Percentiles rank a stretch among this genome's conserved stretches.
Evolutionary conservation across 2,888 invertebrate species (phyloP).

Genomic region (Trissolcus japonicus): DNA sequence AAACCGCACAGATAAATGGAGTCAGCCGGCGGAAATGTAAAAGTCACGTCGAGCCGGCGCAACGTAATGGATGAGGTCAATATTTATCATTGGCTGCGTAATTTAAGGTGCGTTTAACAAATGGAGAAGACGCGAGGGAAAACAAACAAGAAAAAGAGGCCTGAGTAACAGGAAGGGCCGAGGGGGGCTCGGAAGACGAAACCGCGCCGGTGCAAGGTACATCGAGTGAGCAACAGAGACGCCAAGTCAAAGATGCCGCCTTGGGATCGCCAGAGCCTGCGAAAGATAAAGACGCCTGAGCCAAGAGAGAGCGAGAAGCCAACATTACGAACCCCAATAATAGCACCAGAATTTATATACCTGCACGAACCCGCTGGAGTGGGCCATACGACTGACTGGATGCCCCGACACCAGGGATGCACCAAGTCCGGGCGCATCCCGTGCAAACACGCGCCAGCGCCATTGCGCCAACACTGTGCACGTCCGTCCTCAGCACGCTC

Average conservation of each 20-base stretch:
- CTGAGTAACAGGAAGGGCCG: conserved; percentile 46
- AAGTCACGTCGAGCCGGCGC: conserved; percentile 39
- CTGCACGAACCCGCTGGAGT: conserved; percentile 73
- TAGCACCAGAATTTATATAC: conserved; percentile 76
- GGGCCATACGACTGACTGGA: conserved; percentile 60
- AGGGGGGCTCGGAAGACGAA: conserved; percentile 53
- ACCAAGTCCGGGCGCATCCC: conserved; percentile 55
- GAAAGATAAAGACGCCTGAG: conserved; percentile 63
- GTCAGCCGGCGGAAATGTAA: conserved; percentile 46
- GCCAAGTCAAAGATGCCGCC: conserved; percentile 61
- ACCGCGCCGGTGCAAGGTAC: conserved; percentile 42
- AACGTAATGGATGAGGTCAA: conserved; percentile 55
- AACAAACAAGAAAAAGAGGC: conserved; percentile 69
- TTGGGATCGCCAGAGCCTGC: conserved; percentile 46
- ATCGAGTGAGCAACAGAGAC: conserved; percentile 54
- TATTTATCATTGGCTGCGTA: conserved; percentile 66
- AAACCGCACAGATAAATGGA: conserved; percentile 42
- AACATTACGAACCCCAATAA: conserved; percentile 74
- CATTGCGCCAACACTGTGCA: background rate
- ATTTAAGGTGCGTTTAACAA: conserved; percentile 75
- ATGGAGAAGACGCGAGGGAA: conserved; percentile 72
- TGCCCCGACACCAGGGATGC: conserved; percentile 60
- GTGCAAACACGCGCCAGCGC: background rate
- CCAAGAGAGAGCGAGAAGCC: conserved; percentile 66
- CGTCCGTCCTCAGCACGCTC: no score